Evolutionary conservation across 35 echinoderm and acorn worm species (phyloP), one percentile per base, ranked within the genome.

Genomic region (Apostichopus japonicus): DNA sequence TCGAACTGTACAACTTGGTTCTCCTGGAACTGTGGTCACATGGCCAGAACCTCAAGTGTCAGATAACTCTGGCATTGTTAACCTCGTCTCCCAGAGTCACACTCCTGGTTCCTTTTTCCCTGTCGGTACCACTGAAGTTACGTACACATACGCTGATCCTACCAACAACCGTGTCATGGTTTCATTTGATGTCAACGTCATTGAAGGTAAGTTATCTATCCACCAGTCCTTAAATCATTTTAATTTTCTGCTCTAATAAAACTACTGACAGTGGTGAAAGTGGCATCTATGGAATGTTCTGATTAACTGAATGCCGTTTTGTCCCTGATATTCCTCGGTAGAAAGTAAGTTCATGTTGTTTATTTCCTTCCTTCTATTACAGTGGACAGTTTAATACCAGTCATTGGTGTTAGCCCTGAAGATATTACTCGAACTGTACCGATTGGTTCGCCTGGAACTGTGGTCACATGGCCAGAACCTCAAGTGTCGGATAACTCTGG

Each of bases 401-500:
- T 89, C 21, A 59, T 89, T 4, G 53, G 23, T 51, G 27, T 61
- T 25, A 53, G 86, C 52, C 86, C 67, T 51, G 86, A 14, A 4
- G 62, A 89, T 25, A 67, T 72, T 17, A 10, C 62, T 24, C 8
- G 72, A 72, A 25, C 56, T 23, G 44, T 75, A 10, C 59, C 86
- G 5, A 51, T 89, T 4, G 86, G 67, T 5, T 33, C 67, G 16
- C 1, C 59, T 53, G 67, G 61, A 8, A 72, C 23, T 14, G 10
- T 89, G 2, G 56, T 75, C 10, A 89, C 86, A 23, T 89, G 86
- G 86, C 15, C 24, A 15, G 86, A 89, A 25, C 86, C 86, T 10
- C 61, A 89, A 72, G 86, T 89, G 15, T 89, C 78, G 0, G 95
- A 96, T 77, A 96, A 92, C 87, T 96, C 95, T 21, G 95, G 95